A percentile compares a stretch with the other conserved stretches of the same genome.
phyloP scores from a whole-genome alignment of 1,140 invertebrate genomes.

The Drosophila baimaii region DNA sequence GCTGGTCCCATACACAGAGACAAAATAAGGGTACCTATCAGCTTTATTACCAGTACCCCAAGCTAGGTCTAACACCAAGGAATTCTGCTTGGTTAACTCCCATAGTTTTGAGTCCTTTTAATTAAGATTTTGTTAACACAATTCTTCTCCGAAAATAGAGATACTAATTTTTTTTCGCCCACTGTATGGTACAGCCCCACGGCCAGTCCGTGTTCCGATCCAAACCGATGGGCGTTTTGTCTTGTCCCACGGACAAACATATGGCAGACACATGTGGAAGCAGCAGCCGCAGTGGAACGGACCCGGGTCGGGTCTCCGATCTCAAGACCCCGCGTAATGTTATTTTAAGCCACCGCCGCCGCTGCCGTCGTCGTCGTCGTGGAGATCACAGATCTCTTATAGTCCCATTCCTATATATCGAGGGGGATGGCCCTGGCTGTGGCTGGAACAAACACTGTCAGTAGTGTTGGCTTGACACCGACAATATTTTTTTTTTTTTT shows the following conservation, averaged over 20 bases:
- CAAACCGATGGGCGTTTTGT: conserved; percentile 55
- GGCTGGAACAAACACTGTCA: conserved; percentile 41
- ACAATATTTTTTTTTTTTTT: too few relatives aligned
- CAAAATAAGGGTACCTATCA: not conserved
- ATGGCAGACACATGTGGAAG: conserved; percentile 75
- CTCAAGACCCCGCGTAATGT: conserved; percentile 48
- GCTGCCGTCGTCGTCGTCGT: conserved; percentile 26
- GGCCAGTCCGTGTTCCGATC: conserved; percentile 61
- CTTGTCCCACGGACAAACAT: conserved; percentile 76
- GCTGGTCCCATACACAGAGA: not conserved
- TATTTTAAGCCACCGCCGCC: conserved; percentile 53
- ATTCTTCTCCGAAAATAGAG: too few relatives aligned
- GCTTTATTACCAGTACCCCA: too few relatives aligned
- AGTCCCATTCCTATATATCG: not conserved
- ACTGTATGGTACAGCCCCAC: conserved; percentile 42
- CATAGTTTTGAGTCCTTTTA: too few relatives aligned
- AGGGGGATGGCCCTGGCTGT: not conserved
- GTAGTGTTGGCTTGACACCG: conserved; percentile 36
- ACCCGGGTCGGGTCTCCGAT: conserved; percentile 42
- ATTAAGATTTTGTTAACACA: too few relatives aligned
- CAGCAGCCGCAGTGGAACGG: conserved; percentile 32
- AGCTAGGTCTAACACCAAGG: too few relatives aligned
- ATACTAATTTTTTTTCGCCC: not conserved
- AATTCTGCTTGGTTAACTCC: too few relatives aligned
- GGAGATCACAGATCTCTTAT: conserved; percentile 21